Evolutionary conservation across 2,888 invertebrate genomes (phyloP).

Genomic region (Hypena proboscidalis): DNA sequence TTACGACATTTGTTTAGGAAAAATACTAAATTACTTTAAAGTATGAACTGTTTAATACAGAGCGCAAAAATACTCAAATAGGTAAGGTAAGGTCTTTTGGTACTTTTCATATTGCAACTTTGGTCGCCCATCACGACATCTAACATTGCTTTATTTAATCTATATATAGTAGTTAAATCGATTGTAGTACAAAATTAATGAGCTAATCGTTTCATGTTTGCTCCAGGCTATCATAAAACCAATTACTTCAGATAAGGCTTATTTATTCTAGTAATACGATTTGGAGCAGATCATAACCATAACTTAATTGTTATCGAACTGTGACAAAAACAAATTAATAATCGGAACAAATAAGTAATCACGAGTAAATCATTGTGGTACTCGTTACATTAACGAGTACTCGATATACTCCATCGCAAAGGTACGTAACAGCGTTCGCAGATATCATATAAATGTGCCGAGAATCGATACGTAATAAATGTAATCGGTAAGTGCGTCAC

Average conservation of each 20-base stretch:
- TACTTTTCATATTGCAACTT: no score
- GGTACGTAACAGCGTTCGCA: conserved; percentile 27
- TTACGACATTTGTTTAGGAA: no score
- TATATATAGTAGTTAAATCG: conserved; percentile 1
- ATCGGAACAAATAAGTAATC: conserved; percentile 6
- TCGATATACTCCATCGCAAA: conserved; percentile 16
- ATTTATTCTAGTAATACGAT: not conserved
- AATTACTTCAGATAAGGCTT: conserved; percentile 3
- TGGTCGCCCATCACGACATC: no score
- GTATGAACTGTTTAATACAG: no score
- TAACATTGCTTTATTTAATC: no score
- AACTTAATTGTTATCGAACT: conserved; percentile 3
- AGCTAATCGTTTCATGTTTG: not conserved
- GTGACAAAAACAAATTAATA: conserved; percentile 5
- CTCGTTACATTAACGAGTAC: conserved; percentile 7
- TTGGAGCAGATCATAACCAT: not conserved
- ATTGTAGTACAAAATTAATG: not conserved
- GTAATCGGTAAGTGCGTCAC: conserved; percentile 69
- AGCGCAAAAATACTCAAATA: no score
- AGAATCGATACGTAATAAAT: conserved; percentile 61
- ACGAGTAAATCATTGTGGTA: conserved; percentile 9
- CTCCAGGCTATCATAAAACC: not conserved
- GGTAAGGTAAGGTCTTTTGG: no score
- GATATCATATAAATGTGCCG: conserved; percentile 37
- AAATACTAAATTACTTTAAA: no score